Percentiles rank a stretch among this genome's conserved stretches.
Conservation (phyloP, 2,113 vertebrate genomes). For the Dicerorhinus sumatrensis region DNA sequence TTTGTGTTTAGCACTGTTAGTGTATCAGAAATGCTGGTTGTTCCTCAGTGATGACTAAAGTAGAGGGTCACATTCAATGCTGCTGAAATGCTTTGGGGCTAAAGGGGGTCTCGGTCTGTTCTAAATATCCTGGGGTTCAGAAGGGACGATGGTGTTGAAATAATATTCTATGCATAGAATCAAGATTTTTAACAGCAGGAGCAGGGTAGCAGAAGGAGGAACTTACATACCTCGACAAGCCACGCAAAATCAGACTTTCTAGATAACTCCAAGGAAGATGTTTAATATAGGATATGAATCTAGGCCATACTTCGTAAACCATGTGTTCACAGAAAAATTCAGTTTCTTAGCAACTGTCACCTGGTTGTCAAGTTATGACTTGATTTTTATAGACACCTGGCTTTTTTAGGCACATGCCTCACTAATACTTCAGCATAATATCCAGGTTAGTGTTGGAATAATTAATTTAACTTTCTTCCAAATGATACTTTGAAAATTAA, state of each 20-base stretch:
- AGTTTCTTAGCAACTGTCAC: slow-evolving; percentile 64
- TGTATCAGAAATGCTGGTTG: background rate
- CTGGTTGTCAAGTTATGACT: slow-evolving; percentile 53
- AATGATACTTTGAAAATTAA: slow-evolving; percentile 41
- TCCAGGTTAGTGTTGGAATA: slow-evolving; percentile 56
- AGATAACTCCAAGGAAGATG: slow-evolving; percentile 59
- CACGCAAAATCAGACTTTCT: slow-evolving; percentile 38
- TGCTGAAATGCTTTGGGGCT: background rate
- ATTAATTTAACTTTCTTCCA: slow-evolving; percentile 32
- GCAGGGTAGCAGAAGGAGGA: background rate
- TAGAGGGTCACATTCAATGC: background rate
- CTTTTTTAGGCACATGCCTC: slow-evolving; percentile 9
- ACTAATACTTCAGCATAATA: slow-evolving; percentile 34
- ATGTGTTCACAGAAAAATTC: slow-evolving; percentile 48
- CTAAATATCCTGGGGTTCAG: background rate
- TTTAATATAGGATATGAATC: slow-evolving; percentile 68
- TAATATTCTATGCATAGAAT: slow-evolving; percentile 23
- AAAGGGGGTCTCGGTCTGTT: background rate
- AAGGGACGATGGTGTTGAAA: background rate
- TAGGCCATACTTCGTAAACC: slow-evolving; percentile 58
- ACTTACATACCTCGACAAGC: background rate
- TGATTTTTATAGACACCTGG: slow-evolving; percentile 65
- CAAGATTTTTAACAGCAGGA: background rate
- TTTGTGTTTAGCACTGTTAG: background rate
- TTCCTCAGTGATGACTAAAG: background rate